Conservation (phyloP, 1,140 invertebrate species). For the Lordiphosa collinella region DNA sequence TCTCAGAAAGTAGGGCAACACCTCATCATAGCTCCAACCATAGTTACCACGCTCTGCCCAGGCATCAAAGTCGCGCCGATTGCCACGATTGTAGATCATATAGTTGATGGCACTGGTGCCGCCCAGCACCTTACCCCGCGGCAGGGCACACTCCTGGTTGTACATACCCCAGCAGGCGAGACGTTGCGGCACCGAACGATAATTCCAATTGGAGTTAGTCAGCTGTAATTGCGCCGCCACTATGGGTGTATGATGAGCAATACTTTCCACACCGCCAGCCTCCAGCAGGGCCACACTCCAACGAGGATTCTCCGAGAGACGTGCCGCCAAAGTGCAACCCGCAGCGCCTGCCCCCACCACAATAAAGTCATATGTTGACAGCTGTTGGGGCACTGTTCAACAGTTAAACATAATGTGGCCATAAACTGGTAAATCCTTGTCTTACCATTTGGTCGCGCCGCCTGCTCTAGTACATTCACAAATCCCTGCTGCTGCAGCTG, state of each 20-base stretch:
- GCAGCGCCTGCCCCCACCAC: conserved; percentile 88
- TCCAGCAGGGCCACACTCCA: conserved; percentile 83
- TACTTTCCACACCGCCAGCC: conserved; percentile 85
- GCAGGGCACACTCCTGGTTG: conserved; percentile 82
- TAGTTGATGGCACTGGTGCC: conserved; percentile 90
- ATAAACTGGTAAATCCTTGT: too few relatives aligned
- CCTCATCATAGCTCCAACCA: conserved; percentile 88
- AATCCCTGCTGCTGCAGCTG: conserved; percentile 51
- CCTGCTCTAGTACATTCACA: conserved; percentile 46
- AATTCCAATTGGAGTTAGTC: conserved; percentile 86
- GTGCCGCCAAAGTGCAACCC: conserved; percentile 85
- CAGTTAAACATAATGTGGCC: neutral
- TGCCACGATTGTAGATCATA: conserved; percentile 93
- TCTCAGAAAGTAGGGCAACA: conserved; percentile 85
- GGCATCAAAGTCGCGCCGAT: conserved; percentile 87
- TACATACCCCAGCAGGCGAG: conserved; percentile 82
- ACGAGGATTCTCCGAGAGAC: conserved; percentile 83
- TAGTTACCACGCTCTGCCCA: conserved; percentile 86
- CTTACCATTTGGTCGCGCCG: conserved; percentile 44
- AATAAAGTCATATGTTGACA: conserved; percentile 87
- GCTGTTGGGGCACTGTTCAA: conserved; percentile 45
- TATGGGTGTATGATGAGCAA: conserved; percentile 84
- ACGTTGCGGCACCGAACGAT: conserved; percentile 84
- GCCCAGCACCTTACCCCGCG: conserved; percentile 84
- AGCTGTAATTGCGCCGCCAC: conserved; percentile 82